Evolutionary conservation across 1,140 invertebrate species (phyloP), one percentile per base, ranked within the genome.

Genomic region (Chelonus insularis): DNA sequence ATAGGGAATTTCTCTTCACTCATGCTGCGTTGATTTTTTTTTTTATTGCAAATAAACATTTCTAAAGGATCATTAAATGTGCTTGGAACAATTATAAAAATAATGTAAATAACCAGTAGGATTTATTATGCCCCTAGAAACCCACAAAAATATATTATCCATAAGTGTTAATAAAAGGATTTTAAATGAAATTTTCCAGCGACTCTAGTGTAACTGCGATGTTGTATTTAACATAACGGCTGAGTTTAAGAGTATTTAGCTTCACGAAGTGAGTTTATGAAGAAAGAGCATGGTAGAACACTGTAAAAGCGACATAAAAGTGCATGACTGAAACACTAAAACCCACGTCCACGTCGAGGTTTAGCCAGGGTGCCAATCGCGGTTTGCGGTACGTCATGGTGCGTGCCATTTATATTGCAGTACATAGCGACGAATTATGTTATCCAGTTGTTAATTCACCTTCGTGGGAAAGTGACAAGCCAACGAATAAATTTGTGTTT

Each of bases 291-390:
- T 1, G n/a, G n/a, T n/a, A n/a, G n/a, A n/a, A 41, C 1, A 41
- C 39, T 16, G 39, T 54, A 52, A 52, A 60, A 16, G 39, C 37
- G 21, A 25, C 48, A 54, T 54, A 60, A 60, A 60, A 60, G 48
- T 60, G 48, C 48, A 51, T 51, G 48, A 51, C 48, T 51, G 48
- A 16, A 47, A 20, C 43, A 20, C 23, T 51, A 51, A 29, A 51
- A 50, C 21, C 14, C 21, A 58, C 41, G 25, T 32, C 21, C 16
- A 32, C 32, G 9, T 8, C 14, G 32, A 8, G 12, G 32, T 23
- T 12, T 18, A 18, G 11, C 8, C 18, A 7, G 51, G 34, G 16
- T 9, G 21, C 7, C 39, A 41, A 56, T 56, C 21, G 39, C n/a
- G n/a, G n/a, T n/a, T n/a, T n/a, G n/a, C n/a, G n/a, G n/a, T n/a